Evolutionary conservation across 2,888 invertebrate genomes (phyloP), one percentile per base, ranked within the genome.

Genomic region (Yponomeuta evonymella): DNA sequence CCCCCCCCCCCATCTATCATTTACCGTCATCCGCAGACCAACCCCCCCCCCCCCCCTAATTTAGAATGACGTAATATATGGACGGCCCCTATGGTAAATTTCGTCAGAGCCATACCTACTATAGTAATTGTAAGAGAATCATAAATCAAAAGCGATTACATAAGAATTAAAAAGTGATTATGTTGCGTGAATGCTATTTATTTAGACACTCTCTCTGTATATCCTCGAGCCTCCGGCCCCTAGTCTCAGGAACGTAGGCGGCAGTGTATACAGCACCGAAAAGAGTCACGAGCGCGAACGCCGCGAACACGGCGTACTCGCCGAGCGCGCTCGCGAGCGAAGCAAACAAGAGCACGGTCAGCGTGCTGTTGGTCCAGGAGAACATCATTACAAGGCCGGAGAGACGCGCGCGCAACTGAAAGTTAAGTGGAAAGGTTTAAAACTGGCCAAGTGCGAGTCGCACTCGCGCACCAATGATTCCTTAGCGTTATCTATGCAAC

Each of bases 161-260:
- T 23, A 23, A 5, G 2, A 43, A 43, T 8, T 8, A 43, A 43
- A 43, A 6, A 33, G 8, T 33, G 23, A 30, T 66, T 66, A 9
- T 43, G 43, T 43, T 9, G 43, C 6, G 8, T 1, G 43, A 43
- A 5, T 8, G 43, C 43, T 43, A 43, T 36, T 23, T 30, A 66
- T 43, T 43, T 43, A 43, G 43, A 43, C 9, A 68, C 51, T 48
- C 12, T 69, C 75, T 78, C 48, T 83, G 81, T 70, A 92, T 92
- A 23, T 85, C 79, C 43, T 86, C 81, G 63, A 93, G 77, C 48
- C 81, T 84, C 75, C 88, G 89, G 1, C 90, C 91, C 72, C 87
- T 93, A 0, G 93, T 93, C 78, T 93, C 93, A 0, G 93, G 92
- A 1, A 93, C 88, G 75, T 82, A 87, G 2, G 88, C 72, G 1